Evolutionary conservation across 2,113 vertebrate species (phyloP), one percentile per base, ranked within the genome.

Genomic region (Anthoscopus minutus): DNA sequence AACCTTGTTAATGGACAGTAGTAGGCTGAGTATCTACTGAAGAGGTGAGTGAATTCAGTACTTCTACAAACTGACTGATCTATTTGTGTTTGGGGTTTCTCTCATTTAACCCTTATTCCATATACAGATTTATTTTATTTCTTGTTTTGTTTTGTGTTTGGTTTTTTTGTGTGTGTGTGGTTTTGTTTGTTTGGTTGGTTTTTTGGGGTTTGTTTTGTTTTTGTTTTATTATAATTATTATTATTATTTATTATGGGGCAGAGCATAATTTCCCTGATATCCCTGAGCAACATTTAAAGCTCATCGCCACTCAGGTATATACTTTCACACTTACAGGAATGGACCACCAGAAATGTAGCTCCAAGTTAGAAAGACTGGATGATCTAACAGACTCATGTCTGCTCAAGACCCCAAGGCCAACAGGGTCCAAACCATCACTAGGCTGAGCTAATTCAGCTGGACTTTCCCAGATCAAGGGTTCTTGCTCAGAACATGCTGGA

Each of bases 91-190:
- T 62, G 15, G 7, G 3, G 9, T 22, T 27, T 54, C 65, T 58
- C 54, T 53, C 42, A 69, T 57, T 80, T 88, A 56, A 33, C 18
- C 50, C 42, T 77, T 64, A 25, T 60, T 24, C 35, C 38, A 70
- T 1, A 2, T 4, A 57, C 1, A 35, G 65, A 35, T 47, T 67
- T 28, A n/a, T n/a, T n/a, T n/a, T n/a, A n/a, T n/a, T n/a, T n/a
- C n/a, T 76, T 20, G 14, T 21, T 77, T 86, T 67, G 11, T 28
- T 61, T 67, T 65, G n/a, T n/a, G n/a, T n/a, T n/a, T n/a, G n/a
- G n/a, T n/a, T n/a, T n/a, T n/a, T n/a, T n/a, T n/a, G n/a, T n/a
- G n/a, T n/a, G n/a, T n/a, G n/a, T n/a, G n/a, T n/a, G n/a, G n/a
- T n/a, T n/a, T n/a, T n/a, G n/a, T n/a, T n/a, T n/a, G n/a, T n/a